phyloP scores from a whole-genome alignment of 2,888 invertebrate genomes.

The Zhengitettix transpicula region DNA sequence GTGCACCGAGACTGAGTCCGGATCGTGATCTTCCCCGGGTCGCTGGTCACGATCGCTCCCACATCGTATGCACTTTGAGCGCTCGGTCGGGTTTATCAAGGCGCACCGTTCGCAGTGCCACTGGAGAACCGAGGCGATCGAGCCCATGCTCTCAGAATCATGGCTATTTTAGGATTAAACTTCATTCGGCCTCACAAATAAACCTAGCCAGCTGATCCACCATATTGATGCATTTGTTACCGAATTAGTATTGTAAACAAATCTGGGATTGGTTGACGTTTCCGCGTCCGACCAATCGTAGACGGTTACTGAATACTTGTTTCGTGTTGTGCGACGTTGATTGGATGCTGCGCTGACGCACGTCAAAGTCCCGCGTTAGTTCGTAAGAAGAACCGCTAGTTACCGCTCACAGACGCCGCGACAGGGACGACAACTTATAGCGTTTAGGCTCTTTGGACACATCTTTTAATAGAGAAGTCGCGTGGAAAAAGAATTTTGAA shows the following conservation, averaged over 20 bases:
- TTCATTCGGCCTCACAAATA: slow-evolving; percentile 13
- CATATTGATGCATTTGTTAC: slow-evolving; percentile 27
- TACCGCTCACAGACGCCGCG: no score
- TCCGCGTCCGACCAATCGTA: slow-evolving; percentile 6
- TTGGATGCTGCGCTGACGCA: no score
- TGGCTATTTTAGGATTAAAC: slow-evolving; percentile 22
- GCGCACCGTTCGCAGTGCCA: slow-evolving; percentile 82
- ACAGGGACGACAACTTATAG: no score
- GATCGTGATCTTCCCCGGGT: slow-evolving; percentile 5
- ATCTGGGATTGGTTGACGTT: slow-evolving; percentile 8
- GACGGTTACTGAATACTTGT: not conserved
- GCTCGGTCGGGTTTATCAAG: slow-evolving; percentile 77
- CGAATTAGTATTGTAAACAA: slow-evolving; percentile 10
- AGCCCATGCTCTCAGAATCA: slow-evolving; percentile 57
- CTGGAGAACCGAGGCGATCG: slow-evolving; percentile 85
- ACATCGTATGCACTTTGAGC: slow-evolving; percentile 69
- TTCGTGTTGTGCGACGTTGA: no score
- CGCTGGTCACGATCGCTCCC: slow-evolving; percentile 24
- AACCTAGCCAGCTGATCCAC: slow-evolving; percentile 41
- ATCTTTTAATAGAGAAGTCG: no score
- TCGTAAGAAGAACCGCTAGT: no score
- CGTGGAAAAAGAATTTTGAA: no score
- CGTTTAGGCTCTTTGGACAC: no score
- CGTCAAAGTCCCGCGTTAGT: no score
- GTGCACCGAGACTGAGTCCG: not conserved